These are phyloP conservation scores for Drosophila miranda DNA, from an alignment of 1,140 invertebrate genomes.

Conservation along the genomic window DNA sequence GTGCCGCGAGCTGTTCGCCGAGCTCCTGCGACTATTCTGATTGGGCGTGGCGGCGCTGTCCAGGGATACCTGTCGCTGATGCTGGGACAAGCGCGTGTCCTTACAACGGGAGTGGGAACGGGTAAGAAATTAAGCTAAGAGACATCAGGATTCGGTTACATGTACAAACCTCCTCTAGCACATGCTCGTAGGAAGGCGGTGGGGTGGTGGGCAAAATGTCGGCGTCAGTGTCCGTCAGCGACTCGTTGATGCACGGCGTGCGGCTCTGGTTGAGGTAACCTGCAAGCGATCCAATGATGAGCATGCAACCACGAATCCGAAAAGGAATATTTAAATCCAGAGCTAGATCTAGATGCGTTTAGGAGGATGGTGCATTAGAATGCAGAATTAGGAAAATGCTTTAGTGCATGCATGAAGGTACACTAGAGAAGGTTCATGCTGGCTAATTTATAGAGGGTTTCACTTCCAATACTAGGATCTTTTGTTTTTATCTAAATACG, in stretches of 20 bases:
- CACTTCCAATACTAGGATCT: background rate
- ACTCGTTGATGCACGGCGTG: conserved; percentile 66
- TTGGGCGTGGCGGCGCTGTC: conserved; percentile 63
- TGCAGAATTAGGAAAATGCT: too few relatives aligned
- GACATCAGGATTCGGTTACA: too few relatives aligned
- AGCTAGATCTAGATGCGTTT: too few relatives aligned
- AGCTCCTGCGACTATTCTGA: conserved; percentile 72
- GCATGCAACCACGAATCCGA: background rate
- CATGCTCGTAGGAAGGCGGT: conserved; percentile 87
- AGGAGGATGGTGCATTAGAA: too few relatives aligned
- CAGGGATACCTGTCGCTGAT: conserved; percentile 62
- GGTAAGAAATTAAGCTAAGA: too few relatives aligned
- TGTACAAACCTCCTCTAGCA: conserved; percentile 87
- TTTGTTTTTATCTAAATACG: background rate
- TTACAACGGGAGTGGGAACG: too few relatives aligned
- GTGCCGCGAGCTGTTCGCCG: conserved; percentile 64
- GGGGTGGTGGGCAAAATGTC: conserved; percentile 84
- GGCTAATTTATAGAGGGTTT: too few relatives aligned
- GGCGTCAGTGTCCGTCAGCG: conserved; percentile 47
- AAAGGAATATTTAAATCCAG: conserved; percentile 1
- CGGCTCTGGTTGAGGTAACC: conserved; percentile 69
- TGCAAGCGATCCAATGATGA: conserved; percentile 36
- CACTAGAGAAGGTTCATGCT: too few relatives aligned
- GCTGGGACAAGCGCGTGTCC: conserved; percentile 70
- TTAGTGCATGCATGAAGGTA: too few relatives aligned